Conservation (phyloP, 2,888 invertebrate genomes). For the Hypercompe scribonia region DNA sequence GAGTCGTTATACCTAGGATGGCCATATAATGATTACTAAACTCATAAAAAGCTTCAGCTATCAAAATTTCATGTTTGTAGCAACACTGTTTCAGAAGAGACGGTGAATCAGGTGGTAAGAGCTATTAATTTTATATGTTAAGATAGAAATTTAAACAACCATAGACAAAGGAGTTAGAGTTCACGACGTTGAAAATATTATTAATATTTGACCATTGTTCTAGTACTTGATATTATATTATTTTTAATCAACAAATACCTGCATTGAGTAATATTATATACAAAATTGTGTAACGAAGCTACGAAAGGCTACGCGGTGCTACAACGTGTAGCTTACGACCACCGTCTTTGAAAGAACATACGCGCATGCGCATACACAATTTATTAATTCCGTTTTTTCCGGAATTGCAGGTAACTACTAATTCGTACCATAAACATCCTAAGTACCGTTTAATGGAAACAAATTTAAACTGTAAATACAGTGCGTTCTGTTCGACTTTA, state of each 20-base stretch:
- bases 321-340: slow-evolving; percentile 12
- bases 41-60: no score
- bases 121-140: no score
- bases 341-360: neutral
- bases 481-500: no score
- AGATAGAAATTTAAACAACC: neutral
- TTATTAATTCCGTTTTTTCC: neutral
- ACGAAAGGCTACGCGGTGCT: slow-evolving; percentile 19
- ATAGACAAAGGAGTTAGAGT: neutral
- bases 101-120: no score
- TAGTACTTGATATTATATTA: neutral
- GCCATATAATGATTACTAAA: no score
- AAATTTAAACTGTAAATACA: neutral
- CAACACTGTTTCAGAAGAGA: no score
- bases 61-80: no score
- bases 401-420: neutral
- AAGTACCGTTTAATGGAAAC: neutral
- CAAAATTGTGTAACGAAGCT: slow-evolving; percentile 3
- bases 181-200: neutral
- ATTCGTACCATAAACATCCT: neutral
- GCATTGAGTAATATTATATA: neutral
- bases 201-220: slow-evolving; percentile 8
- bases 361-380: neutral
- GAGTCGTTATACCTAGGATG: no score
- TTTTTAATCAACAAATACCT: neutral